Base-by-base conservation (phyloP, 2,888 invertebrate genomes). In the Hoplodrina blanda region DNA sequence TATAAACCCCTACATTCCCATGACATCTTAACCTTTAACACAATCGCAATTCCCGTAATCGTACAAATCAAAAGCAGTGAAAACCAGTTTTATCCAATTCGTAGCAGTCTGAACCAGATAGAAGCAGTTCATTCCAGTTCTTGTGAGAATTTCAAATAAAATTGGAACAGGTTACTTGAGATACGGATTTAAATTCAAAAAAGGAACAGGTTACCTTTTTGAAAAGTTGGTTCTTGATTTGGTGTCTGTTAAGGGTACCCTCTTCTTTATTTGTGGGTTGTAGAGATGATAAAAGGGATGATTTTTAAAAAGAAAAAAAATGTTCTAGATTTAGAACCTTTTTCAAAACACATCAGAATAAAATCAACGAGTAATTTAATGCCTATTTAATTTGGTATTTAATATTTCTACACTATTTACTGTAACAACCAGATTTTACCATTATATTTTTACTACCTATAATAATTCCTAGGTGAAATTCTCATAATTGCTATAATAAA, bases 61-160 rank as follows among this genome's bases (percentile, higher is more conserved):
- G 13, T 76, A 82, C 69, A 82, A 80, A 79, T 76, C 62, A 75
- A 76, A 79, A 72, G 54, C 62, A 67, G 64, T 80, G 73, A 82
- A 80, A 82, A 84, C 83, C 73, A 86, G 85, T 86, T 81, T 83
- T 73, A 85, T 82, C 86, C 78, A 81, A 84, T 85, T 83, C 56
- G 68, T 69, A 71, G 69, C 57, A 74, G 62, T 76, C 74, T 37
- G 68, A 70, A 76, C 80, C 69, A 87, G 78, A 85, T 77, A 77
- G 64, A 85, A 85, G 84, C 73, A 66, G 76, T 82, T 82, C 56
- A 62, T 65, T 74, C 70, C 68, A 73, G 73, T 83, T 80, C 74
- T 78, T 53, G 77, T 83, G 83, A 74, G 85, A 81, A 85, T 67
- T 82, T 69, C 15, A 50, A 78, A 73, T 69, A 46, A 69, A 79